Evolutionary conservation across 2,797 vertebrate species (phyloP).

Genomic region (Typhlichthys subterraneus): DNA sequence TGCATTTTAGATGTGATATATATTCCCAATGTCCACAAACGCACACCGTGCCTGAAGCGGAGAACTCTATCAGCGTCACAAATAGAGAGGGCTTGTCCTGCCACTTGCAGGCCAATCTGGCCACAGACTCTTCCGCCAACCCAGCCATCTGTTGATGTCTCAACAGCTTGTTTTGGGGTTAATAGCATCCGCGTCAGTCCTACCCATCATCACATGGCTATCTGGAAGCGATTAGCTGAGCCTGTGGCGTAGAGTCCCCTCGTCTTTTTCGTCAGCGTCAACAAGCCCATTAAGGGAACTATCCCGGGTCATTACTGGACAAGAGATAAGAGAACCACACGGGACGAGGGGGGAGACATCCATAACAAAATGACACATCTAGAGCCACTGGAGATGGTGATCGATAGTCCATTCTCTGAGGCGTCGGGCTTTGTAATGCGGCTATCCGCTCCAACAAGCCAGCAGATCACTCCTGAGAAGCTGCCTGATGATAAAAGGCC

Average conservation of each 20-base stretch:
- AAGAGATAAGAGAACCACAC: slow-evolving; percentile 57
- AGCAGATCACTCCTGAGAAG: slow-evolving; percentile 32
- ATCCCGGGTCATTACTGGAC: slow-evolving; percentile 65
- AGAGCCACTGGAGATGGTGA: slow-evolving; percentile 48
- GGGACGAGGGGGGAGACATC: slow-evolving; percentile 56
- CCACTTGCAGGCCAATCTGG: slow-evolving; percentile 63
- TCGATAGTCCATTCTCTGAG: slow-evolving; percentile 56
- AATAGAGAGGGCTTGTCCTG: slow-evolving; percentile 43
- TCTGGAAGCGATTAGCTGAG: slow-evolving; percentile 64
- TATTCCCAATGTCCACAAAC: slow-evolving; percentile 41
- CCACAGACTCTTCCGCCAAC: slow-evolving; percentile 62
- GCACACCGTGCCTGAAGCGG: slow-evolving; percentile 31
- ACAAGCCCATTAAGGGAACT: slow-evolving; percentile 59
- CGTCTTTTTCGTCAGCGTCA: slow-evolving; percentile 49
- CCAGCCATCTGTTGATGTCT: slow-evolving; percentile 72
- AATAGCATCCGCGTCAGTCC: slow-evolving; percentile 74
- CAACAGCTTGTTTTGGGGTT: slow-evolving; percentile 78
- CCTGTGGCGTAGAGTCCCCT: slow-evolving; percentile 47
- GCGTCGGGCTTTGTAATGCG: slow-evolving; percentile 27
- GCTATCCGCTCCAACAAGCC: slow-evolving; percentile 31
- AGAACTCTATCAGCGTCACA: slow-evolving; percentile 46
- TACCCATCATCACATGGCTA: slow-evolving; percentile 73
- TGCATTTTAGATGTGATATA: slow-evolving; percentile 3
- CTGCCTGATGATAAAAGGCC: slow-evolving; percentile 27
- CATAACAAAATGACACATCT: slow-evolving; percentile 64